Conservation (phyloP, 2,113 vertebrate genomes). For the Eira barbara region DNA sequence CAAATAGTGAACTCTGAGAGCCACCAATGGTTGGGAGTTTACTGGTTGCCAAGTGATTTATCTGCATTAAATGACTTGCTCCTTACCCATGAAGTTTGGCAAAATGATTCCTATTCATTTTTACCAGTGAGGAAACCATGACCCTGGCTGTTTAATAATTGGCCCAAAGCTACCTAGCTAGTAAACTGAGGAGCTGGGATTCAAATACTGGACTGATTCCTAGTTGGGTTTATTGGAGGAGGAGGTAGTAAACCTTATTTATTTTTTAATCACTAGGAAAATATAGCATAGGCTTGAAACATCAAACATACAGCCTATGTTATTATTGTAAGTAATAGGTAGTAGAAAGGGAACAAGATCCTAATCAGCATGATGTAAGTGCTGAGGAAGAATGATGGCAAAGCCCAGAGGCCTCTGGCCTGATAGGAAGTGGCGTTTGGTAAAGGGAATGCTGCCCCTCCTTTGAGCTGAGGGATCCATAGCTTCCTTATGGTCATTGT, state of each 20-base stretch:
- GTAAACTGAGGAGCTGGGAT: not conserved
- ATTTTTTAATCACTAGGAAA: slow-evolving; percentile 47
- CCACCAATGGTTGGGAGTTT: not conserved
- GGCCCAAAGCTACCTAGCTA: not conserved
- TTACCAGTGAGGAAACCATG: not conserved
- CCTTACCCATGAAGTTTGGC: not conserved
- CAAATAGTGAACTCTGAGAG: not conserved
- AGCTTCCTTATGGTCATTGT: not conserved
- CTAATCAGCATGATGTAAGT: not conserved
- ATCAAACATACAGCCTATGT: not conserved
- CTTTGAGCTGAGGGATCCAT: not conserved
- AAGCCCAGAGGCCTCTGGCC: not conserved
- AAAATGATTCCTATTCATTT: not conserved
- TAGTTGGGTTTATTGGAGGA: not conserved
- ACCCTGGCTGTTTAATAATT: not conserved
- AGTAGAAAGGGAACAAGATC: not conserved
- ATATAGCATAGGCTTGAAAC: not conserved
- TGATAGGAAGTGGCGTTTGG: not conserved
- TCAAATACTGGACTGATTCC: not conserved
- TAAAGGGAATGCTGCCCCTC: not conserved
- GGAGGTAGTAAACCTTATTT: not conserved
- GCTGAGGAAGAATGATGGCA: not conserved
- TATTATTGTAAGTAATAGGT: not conserved
- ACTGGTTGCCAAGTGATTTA: not conserved
- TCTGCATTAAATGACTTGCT: not conserved